phyloP scores from a whole-genome alignment of 2,113 vertebrate genomes.

The Hemibagrus wyckioides region DNA sequence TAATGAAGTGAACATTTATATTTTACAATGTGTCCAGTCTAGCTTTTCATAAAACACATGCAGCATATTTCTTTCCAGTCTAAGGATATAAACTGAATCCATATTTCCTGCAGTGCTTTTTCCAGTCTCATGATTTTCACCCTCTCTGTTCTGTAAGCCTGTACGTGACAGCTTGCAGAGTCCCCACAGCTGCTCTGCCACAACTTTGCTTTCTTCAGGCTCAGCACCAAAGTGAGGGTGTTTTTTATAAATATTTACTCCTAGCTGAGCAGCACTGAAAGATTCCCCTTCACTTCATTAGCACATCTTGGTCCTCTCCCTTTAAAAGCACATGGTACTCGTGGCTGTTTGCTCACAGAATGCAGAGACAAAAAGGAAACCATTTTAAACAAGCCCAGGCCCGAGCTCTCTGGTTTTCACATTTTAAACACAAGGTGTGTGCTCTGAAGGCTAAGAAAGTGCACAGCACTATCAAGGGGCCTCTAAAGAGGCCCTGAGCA shows the following conservation, averaged over 20 bases:
- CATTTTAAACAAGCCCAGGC: conserved; percentile 9
- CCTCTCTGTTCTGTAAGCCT: conserved; percentile 46
- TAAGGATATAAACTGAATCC: not conserved
- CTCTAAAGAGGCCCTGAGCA: conserved; percentile 3
- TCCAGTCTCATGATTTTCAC: not conserved
- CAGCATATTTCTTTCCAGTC: conserved; percentile 3
- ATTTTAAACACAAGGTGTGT: conserved; percentile 15
- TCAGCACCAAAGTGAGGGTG: conserved; percentile 12
- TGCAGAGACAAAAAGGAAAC: not conserved
- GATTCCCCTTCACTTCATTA: conserved; percentile 10
- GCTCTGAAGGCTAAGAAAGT: not conserved
- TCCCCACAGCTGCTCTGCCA: conserved; percentile 53
- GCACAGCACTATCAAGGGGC: not conserved
- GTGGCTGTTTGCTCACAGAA: not conserved
- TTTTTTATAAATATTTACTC: conserved; percentile 61
- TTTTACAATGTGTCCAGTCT: not conserved
- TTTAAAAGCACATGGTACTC: not conserved
- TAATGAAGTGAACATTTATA: not conserved
- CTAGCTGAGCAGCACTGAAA: conserved; percentile 8
- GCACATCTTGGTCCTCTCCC: not conserved
- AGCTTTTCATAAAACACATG: not conserved
- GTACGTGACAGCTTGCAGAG: conserved; percentile 45
- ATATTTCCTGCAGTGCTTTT: conserved; percentile 29
- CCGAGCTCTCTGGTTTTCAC: conserved; percentile 15
- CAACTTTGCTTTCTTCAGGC: not conserved